Evolutionary conservation across 2,888 invertebrate species (phyloP).

Genomic region (Boloria selene): DNA sequence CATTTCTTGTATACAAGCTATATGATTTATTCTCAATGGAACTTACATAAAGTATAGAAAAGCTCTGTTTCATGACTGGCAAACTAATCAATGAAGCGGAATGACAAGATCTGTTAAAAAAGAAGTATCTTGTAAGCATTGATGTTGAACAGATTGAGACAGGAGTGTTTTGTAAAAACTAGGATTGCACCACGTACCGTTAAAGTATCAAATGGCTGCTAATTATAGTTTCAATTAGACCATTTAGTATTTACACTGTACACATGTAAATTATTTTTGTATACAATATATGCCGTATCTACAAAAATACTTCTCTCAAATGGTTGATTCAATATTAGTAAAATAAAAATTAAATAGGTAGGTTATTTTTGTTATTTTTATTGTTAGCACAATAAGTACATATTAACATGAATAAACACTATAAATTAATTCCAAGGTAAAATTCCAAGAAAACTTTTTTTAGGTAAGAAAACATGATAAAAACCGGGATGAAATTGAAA

Average conservation of each 20-base stretch:
- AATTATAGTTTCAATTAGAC: conserved; percentile 4
- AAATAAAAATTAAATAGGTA: no score
- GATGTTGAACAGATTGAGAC: conserved; percentile 49
- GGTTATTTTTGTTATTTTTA: no score
- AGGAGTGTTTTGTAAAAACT: conserved; percentile 47
- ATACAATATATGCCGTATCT: no score
- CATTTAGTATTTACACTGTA: background rate
- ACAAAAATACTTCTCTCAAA: no score
- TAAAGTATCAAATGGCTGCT: background rate
- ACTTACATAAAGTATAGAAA: conserved; percentile 9
- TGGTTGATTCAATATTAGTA: no score
- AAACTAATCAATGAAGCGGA: conserved; percentile 58
- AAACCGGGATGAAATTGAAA: conserved; percentile 13
- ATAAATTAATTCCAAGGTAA: background rate
- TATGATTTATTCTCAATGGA: conserved; percentile 16
- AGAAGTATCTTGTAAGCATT: conserved; percentile 54
- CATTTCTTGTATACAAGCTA: background rate
- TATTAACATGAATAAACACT: background rate
- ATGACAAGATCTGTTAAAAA: conserved; percentile 54
- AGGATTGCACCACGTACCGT: conserved; percentile 33
- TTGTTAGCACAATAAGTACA: no score
- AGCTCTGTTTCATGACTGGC: conserved; percentile 27
- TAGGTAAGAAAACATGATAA: background rate
- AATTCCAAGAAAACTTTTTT: conserved; percentile 8
- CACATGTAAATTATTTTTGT: background rate